Base-by-base conservation (phyloP, 2,113 vertebrate genomes). In the Sphaerodactylus townsendi region DNA sequence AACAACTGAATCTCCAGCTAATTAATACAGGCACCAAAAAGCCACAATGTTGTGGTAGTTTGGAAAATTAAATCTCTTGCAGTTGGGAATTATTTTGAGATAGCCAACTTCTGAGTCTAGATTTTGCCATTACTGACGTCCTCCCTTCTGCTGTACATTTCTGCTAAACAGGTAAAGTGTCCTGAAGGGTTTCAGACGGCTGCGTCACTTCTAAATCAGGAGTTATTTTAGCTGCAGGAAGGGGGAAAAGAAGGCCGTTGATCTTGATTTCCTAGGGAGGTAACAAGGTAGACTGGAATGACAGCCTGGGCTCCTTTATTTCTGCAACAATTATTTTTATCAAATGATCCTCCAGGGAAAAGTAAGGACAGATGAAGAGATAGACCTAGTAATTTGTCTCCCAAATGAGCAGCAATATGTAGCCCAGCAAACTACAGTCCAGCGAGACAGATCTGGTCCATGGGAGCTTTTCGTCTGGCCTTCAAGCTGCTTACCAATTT, bases 311-410 rank as follows among this genome's bases (percentile, higher is more conserved):
- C 87, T 80, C 73, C 53, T 85, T 86, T 81, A 77, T 88, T 23
- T 89, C 82, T 88, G 28, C 76, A 64, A 28, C 83, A 64, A 83
- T 59, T 86, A 79, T 87, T 14, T 80, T 90, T 91, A 83, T 79
- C 82, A 64, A 85, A 56, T 88, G 81, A 88, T 46, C 28, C 56
- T 88, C 25, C 17, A 35, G 59, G 77, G 14, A 53, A 53, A 53
- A 53, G 17, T 19, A 53, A 2, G 25, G 10, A 39, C 19, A 4
- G 11, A 25, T 14, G 56, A 23, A 28, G 48, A 56, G 53, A 1
- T 2, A 17, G 85, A 84, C 87, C 78, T 73, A 85, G 82, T 0
- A 0, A 9, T 92, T 0, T 0, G 0, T 46, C 90, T 87, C 84
- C 71, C 87, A 73, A 87, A 83, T 6, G 28, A 79, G 46, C 17